These are phyloP conservation scores for Aegotheles bennettii DNA, from an alignment of 2,113 vertebrate genomes.

Conservation along the genomic window DNA sequence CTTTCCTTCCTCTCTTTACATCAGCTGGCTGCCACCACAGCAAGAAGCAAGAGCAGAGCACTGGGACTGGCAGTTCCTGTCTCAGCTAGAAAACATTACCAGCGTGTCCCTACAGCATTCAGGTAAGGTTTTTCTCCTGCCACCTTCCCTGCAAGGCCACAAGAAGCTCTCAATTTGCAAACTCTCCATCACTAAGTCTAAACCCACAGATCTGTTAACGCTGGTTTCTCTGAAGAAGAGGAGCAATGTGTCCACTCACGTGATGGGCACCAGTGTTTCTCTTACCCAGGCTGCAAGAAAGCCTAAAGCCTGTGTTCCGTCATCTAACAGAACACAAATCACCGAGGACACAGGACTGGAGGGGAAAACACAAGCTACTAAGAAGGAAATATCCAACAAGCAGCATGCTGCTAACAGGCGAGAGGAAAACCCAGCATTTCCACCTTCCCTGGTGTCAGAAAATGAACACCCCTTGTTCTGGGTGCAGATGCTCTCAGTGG, in stretches of 20 bases:
- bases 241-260: neutral
- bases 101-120: neutral
- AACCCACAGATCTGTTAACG: neutral
- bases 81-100: neutral
- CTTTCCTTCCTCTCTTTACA: neutral
- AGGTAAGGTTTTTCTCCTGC: neutral
- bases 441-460: neutral
- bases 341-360: fast-evolving
- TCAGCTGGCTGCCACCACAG: fast-evolving
- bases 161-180: neutral
- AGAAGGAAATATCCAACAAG: neutral
- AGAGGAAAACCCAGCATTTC: neutral
- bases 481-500: neutral
- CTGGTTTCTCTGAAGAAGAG: neutral
- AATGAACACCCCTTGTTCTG: neutral
- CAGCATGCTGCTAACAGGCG: neutral
- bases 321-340: neutral
- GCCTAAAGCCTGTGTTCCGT: neutral
- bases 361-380: neutral
- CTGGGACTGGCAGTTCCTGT: neutral
- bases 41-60: neutral
- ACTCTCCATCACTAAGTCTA: neutral
- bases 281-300: neutral
- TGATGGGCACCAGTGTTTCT: neutral
- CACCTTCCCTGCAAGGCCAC: neutral